phyloP scores from a whole-genome alignment of 2,888 invertebrate genomes.

The Bedellia somnulentella region DNA sequence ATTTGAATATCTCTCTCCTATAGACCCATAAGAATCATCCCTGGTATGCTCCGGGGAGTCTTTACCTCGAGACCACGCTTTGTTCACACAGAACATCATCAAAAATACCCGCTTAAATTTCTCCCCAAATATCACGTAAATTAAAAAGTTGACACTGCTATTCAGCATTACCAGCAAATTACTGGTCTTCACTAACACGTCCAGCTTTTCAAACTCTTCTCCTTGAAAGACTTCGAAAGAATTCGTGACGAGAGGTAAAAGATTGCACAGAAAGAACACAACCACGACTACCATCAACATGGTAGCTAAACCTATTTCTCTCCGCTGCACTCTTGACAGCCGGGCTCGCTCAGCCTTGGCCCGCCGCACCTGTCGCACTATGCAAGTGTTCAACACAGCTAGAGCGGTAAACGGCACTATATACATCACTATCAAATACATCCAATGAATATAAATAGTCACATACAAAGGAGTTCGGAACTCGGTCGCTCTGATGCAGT shows the following conservation, averaged over 20 bases:
- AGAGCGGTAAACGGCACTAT: slow-evolving; percentile 88
- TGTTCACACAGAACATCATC: slow-evolving; percentile 72
- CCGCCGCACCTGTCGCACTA: slow-evolving; percentile 85
- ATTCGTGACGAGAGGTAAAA: slow-evolving; percentile 83
- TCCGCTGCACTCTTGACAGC: slow-evolving; percentile 84
- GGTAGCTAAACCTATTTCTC: slow-evolving; percentile 91
- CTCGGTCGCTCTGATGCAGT: slow-evolving; percentile 69
- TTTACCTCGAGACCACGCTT: slow-evolving; percentile 55
- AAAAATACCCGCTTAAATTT: slow-evolving; percentile 90
- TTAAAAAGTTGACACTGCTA: slow-evolving; percentile 96
- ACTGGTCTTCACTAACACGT: slow-evolving; percentile 76
- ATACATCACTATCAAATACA: slow-evolving; percentile 93
- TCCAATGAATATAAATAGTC: slow-evolving; percentile 89
- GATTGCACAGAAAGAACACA: slow-evolving; percentile 92
- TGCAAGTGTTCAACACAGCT: slow-evolving; percentile 87
- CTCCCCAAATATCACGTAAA: slow-evolving; percentile 97
- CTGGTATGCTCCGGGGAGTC: slow-evolving; percentile 70
- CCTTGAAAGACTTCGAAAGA: slow-evolving; percentile 77
- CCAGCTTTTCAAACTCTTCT: slow-evolving; percentile 40
- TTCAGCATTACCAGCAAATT: slow-evolving; percentile 95
- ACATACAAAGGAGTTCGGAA: slow-evolving; percentile 75
- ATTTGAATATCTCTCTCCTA: slow-evolving; percentile 74
- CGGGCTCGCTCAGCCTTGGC: slow-evolving; percentile 90
- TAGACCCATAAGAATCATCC: slow-evolving; percentile 82
- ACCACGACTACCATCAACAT: slow-evolving; percentile 94